These are phyloP conservation scores for Struthidea cinerea DNA, from an alignment of 2,113 vertebrate species.

Conservation along the genomic window DNA sequence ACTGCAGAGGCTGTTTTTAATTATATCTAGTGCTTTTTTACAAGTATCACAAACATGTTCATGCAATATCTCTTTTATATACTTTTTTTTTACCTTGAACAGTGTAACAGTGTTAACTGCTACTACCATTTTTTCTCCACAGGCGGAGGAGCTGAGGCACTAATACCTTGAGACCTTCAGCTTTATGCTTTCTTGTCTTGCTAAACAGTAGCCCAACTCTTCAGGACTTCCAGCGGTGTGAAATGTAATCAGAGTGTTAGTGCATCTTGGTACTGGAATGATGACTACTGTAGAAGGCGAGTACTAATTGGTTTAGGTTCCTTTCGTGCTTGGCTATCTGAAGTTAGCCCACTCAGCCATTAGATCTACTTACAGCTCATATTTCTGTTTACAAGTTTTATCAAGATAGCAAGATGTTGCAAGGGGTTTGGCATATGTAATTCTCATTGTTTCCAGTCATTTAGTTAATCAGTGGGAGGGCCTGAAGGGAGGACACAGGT, in stretches of 20 bases:
- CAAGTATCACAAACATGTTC: neutral
- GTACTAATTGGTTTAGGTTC: neutral
- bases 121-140: neutral
- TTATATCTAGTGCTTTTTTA: neutral
- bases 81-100: neutral
- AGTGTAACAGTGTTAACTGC: neutral
- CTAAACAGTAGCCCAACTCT: neutral
- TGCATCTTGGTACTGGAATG: neutral
- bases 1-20: neutral
- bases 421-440: neutral
- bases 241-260: neutral
- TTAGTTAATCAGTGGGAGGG: neutral
- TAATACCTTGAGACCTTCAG: neutral
- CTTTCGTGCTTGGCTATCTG: neutral
- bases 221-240: neutral
- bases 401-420: neutral
- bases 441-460: neutral
- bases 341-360: neutral
- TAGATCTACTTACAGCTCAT: neutral
- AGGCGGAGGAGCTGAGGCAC: neutral
- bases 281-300: constrained; percentile 19
- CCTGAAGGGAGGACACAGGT: neutral
- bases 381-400: neutral
- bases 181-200: neutral
- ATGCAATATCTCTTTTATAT: neutral